Evolutionary conservation across 2,797 vertebrate species (phyloP).

Genomic region (Sebastes umbrosus): DNA sequence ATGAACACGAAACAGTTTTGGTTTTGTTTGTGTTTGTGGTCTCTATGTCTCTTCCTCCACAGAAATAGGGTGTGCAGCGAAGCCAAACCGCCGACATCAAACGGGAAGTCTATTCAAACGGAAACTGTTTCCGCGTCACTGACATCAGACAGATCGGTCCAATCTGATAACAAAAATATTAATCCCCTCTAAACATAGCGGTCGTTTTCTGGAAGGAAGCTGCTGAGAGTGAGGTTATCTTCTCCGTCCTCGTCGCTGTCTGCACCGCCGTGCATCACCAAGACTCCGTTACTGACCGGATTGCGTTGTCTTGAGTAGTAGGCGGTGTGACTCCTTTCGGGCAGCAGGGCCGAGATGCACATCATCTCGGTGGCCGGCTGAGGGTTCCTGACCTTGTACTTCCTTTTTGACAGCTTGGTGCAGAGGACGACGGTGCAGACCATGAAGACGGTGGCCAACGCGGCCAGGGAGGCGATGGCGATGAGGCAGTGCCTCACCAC

Average conservation of each 20-base stretch:
- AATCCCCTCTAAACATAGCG: constrained; percentile 41
- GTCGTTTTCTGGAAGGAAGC: constrained; percentile 88
- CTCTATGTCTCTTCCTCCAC: constrained; percentile 23
- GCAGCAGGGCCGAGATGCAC: constrained; percentile 89
- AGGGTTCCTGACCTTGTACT: constrained; percentile 30
- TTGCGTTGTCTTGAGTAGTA: constrained; percentile 41
- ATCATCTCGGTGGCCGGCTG: constrained; percentile 85
- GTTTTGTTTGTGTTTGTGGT: constrained; percentile 13
- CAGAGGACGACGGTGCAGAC: constrained; percentile 84
- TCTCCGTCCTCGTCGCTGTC: constrained; percentile 77
- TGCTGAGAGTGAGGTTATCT: constrained; percentile 90
- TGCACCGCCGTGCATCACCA: constrained; percentile 25
- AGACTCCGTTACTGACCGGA: constrained; percentile 59
- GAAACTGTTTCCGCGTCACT: constrained; percentile 32
- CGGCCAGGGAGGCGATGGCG: constrained; percentile 81
- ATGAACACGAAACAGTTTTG: constrained; percentile 3
- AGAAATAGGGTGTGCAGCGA: neutral
- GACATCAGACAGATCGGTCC: constrained; percentile 49
- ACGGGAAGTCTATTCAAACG: constrained; percentile 44
- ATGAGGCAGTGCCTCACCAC: constrained; percentile 82
- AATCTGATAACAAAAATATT: neutral
- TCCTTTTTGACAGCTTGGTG: constrained; percentile 78
- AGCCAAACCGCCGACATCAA: constrained; percentile 26
- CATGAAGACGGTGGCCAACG: constrained; percentile 85
- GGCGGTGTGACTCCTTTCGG: constrained; percentile 66